phyloP scores from a whole-genome alignment of 2,888 invertebrate genomes.

The Archips crataeganus region DNA sequence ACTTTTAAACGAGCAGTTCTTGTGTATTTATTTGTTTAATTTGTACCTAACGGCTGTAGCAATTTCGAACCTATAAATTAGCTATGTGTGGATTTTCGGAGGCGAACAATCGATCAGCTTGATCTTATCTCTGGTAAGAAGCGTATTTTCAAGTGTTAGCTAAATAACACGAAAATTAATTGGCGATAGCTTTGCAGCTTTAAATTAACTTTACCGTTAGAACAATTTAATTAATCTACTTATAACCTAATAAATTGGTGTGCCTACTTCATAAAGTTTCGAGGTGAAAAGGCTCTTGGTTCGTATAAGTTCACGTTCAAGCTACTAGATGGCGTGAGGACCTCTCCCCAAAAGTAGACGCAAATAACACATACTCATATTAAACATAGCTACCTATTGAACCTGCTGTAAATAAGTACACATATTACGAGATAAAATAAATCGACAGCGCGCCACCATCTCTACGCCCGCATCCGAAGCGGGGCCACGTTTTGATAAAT shows the following conservation, averaged over 20 bases:
- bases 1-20: too few relatives aligned
- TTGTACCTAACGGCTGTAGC: too few relatives aligned
- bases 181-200: not conserved
- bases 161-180: not conserved
- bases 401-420: slow-evolving; percentile 1
- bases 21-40: too few relatives aligned
- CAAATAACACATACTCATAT: not conserved
- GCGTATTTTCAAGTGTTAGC: too few relatives aligned
- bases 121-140: too few relatives aligned
- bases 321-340: not conserved
- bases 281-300: not conserved
- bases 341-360: not conserved
- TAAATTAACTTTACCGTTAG: not conserved
- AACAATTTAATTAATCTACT: not conserved
- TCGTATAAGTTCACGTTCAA: not conserved
- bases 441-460: slow-evolving; percentile 48
- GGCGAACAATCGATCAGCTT: too few relatives aligned
- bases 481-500: slow-evolving; percentile 76
- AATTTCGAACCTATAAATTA: too few relatives aligned
- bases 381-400: not conserved
- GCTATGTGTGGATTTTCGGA: too few relatives aligned
- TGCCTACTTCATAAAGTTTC: not conserved
- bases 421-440: slow-evolving; percentile 6
- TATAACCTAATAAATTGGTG: not conserved
- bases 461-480: slow-evolving; percentile 57